Evolutionary conservation across 2,797 vertebrate genomes (phyloP), one percentile per base, ranked within the genome.

Genomic region (Apogon talboti): DNA sequence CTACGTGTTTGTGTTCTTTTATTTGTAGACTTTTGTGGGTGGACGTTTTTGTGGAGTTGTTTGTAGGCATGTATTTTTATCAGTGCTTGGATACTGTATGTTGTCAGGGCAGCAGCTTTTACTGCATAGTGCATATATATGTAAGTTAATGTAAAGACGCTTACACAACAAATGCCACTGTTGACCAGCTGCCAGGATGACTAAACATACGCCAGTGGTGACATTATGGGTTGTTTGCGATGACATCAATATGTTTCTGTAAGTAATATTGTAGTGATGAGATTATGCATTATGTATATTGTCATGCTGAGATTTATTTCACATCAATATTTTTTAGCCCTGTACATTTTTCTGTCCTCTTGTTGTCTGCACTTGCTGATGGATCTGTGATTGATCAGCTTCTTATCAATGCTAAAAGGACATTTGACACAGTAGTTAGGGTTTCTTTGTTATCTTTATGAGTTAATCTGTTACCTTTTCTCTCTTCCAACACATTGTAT

Each of bases 121-220:
- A 57, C 76, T 81, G 78, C 61, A 66, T 71, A 76, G 33, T 9
- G 33, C 33, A 10, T 35, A 35, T 8, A 8, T 28, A 28, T 55
- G 46, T 49, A 58, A 81, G 75, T 85, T 83, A 80, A 83, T 66
- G 54, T 37, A 18, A 24, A 66, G 44, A 49, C n/a, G n/a, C n/a
- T n/a, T n/a, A n/a, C 16, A 33, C 30, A 0, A 2, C 45, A 54
- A 24, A 67, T 67, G 40, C 59, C 54, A 59, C 41, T 0, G 16
- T n/a, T 61, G 37, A 71, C 45, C 35, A 52, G 19, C 14, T 69
- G 54, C 3, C 13, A 4, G 2, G 14, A 58, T 52, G 42, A 2
- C 14, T 59, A 60, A 68, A 78, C 16, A 49, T 13, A 9, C 48
- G 35, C 21, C 40, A 58, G n/a, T 33, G 21, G 6, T 54, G 14